phyloP scores from a whole-genome alignment of 2,113 vertebrate genomes.

The Phaethon lepturus region DNA sequence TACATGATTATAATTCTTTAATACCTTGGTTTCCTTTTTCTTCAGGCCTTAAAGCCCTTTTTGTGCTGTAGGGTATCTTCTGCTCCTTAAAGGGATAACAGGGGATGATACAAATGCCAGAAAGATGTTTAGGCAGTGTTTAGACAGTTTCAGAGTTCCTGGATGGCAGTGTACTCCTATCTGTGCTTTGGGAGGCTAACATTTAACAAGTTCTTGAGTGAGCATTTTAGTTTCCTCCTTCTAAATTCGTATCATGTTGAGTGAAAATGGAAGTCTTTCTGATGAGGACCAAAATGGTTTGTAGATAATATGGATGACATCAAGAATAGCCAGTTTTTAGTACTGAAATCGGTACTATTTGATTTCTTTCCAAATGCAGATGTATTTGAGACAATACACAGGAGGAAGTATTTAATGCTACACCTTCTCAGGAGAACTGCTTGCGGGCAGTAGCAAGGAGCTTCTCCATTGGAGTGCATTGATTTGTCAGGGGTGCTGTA shows the following conservation, averaged over 20 bases:
- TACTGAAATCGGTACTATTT: not conserved
- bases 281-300: not conserved
- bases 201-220: not conserved
- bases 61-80: not conserved
- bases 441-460: not conserved
- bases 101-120: not conserved
- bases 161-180: not conserved
- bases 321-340: not conserved
- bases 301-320: not conserved
- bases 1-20: not conserved
- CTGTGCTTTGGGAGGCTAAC: not conserved
- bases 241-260: rapidly evolving
- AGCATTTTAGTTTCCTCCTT: not conserved
- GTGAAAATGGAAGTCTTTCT: not conserved
- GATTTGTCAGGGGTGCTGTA: not conserved
- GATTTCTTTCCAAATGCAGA: not conserved
- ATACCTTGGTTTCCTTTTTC: not conserved
- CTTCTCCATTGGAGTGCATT: not conserved
- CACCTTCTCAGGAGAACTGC: not conserved
- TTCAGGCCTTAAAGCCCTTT: not conserved
- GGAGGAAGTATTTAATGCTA: not conserved
- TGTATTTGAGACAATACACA: not conserved
- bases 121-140: not conserved
- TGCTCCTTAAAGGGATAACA: not conserved
- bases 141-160: not conserved